Evolutionary conservation across 2,797 vertebrate species (phyloP), one percentile per base, ranked within the genome.

Genomic region (Microcaecilia unicolor): DNA sequence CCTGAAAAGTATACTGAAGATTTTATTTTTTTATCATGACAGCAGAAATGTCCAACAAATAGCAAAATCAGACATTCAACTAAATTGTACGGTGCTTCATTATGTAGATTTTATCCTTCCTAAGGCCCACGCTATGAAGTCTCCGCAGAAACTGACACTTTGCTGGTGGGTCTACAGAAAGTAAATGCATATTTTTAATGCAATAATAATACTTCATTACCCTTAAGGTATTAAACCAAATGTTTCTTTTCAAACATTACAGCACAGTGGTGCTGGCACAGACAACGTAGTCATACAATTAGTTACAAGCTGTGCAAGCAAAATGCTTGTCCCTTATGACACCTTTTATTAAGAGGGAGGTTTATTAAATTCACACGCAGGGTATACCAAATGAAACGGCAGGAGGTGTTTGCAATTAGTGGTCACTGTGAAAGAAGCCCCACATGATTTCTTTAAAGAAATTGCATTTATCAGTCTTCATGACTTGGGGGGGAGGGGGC

Each of bases 341-440:
- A 47, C 35, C 31, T 49, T 31, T 44, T 50, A 46, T 31, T 47
- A 51, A 46, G 22, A 61, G 36, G 31, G 12, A 43, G 24, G 21
- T 17, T 56, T 49, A 44, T 43, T 59, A 55, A 52, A 49, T 22
- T 19, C 40, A 58, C 51, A 34, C 37, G 45, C 41, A 55, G 22
- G 21, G 14, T 33, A 41, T 27, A 15, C 28, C n/a, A 44, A 7
- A 44, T 55, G 49, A 61, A 51, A 33, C 43, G 41, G 35, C 44
- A 35, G 22, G 44, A 34, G 17, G 48, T 44, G 51, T 47, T 54
- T 29, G 46, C 44, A 57, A 65, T 65, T 60, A 68, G 31, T 48
- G 40, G 47, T 6, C 21, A 55, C 53, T 58, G 51, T 25, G 37
- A 58, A 44, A 31, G 27, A 52, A 57, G 46, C 57, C 32, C 36